Base-by-base conservation (phyloP, 2,113 vertebrate species). In the Campylorhamphus procurvoides region DNA sequence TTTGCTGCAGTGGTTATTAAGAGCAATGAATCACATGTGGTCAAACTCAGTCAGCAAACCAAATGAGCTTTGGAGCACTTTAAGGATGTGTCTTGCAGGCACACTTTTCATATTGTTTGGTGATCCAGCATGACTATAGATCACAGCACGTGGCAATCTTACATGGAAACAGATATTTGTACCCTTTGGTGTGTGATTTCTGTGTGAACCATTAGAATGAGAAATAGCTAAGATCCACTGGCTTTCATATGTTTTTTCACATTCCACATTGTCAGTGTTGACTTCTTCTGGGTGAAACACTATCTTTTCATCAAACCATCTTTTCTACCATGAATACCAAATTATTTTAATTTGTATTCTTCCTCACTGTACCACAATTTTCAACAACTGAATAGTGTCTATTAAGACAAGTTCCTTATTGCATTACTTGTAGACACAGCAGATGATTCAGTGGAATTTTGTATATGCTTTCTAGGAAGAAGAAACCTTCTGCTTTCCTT, bases 1-100 rank as follows among this genome's bases (percentile, higher is more conserved):
- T 84, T 90, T 97, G 91, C 72, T 93, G 86, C 52, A 46, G 77
- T 77, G 58, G 90, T 97, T 96, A 96, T 96, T 97, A 92, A 87
- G 68, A 97, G n/a, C 40, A 79, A 80, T 90, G 29, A 93, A 91
- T 93, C 59, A 69, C 1, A 0, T 4, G 6, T 56, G 58, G 78
- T 69, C 84, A 87, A 94, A n/a, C 35, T 80, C 39, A 87, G 76
- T 8, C 72, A 77, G 37, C 9, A 94, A 76, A 87, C 19, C 23
- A 39, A 76, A 83, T 63, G 28, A 76, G 25, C 46, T 93, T 35
- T 62, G 35, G 62, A 83, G 39, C 8, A 35, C 33, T 94, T 64
- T 11, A 86, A 18, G 88, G 86, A 62, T 15, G 23, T 63, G 9
- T 46, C 63, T 63, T 80, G 37, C 46, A 74, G 78, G 29, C 24